Base-by-base conservation (phyloP, 2,888 invertebrate genomes). In the Petrolisthes manimaculis region DNA sequence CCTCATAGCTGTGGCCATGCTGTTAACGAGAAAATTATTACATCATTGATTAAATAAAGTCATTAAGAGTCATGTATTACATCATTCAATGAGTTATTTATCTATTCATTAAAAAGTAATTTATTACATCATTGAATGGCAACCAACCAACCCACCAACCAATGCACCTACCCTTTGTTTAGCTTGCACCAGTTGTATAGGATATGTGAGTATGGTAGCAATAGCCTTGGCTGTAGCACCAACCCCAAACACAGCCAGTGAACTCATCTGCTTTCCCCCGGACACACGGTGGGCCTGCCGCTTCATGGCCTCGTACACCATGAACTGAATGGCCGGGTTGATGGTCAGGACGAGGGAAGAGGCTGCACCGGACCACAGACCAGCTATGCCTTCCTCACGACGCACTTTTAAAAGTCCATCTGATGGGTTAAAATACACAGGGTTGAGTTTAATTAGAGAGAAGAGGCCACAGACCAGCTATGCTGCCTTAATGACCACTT, bases 291-390 rank as follows among this genome's bases (percentile, higher is more conserved):
- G 81, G 84, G 89, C 79, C 24, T 83, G 94, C 88, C 97, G 94
- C 93, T 98, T 98, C 18, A 98, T 93, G 85, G 95, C 94, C 93
- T 98, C 98, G 93, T 98, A 98, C 84, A 97, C 95, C 95, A 97
- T 97, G 93, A 98, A 98, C 93, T 98, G 97, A 91, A 98, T 95
- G 0, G 97, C 97, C 21, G 98, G 98, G 94, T 98, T 98, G 12
- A 95, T 95, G 37, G 97, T 97, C 69, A 98, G 94, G 89, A 98
- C 93, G n/a, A 98, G 93, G 1, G 97, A 97, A 4, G 98, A 96
- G 67, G 96, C 93, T 0, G 96, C 95, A 14, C 97, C 97, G 55
- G 96, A 95, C 97, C 97, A 98, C 56, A 98, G 93, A 0, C 96
- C 95, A 86, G 93, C 92, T 0, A 95, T 91, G 14, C 98, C 98